These are phyloP conservation scores for Porites australiensis DNA, from an alignment of 64 coral and sea anemone genomes.

Conservation along the genomic window DNA sequence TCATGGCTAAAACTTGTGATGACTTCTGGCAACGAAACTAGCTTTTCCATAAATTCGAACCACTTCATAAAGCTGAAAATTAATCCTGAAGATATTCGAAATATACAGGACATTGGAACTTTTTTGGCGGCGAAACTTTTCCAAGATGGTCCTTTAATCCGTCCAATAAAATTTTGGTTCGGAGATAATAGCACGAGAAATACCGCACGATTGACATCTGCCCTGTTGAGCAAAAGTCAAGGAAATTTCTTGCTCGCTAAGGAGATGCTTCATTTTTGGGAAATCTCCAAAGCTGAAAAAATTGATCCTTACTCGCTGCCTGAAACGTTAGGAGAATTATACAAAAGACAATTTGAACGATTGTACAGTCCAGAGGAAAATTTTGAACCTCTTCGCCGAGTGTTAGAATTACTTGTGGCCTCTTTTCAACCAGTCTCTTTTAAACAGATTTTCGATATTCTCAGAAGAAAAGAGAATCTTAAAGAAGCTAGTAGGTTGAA, in stretches of 20 bases:
- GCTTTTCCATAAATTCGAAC: background rate
- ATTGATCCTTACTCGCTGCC: constrained; percentile 23
- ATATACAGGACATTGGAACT: constrained; percentile 62
- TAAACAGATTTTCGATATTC: constrained; percentile 20
- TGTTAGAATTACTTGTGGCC: constrained; percentile 70
- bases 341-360: constrained; percentile 56
- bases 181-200: background rate
- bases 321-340: constrained; percentile 54
- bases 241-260: constrained; percentile 77
- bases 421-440: constrained; percentile 28
- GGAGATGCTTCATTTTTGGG: constrained; percentile 58
- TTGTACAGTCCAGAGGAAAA: constrained; percentile 10
- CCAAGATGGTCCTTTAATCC: constrained; percentile 7
- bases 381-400: constrained; percentile 25
- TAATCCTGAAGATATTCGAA: constrained; percentile 39
- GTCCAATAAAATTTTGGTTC: background rate
- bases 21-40: constrained; percentile 62
- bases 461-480: constrained; percentile 9
- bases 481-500: constrained; percentile 53
- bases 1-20: constrained; percentile 63
- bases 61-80: constrained; percentile 14
- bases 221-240: constrained; percentile 59
- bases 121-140: constrained; percentile 38
- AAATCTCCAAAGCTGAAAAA: background rate
- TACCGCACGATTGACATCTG: background rate